Base-by-base conservation (phyloP, 2,113 vertebrate genomes). In the Pavo muticus region DNA sequence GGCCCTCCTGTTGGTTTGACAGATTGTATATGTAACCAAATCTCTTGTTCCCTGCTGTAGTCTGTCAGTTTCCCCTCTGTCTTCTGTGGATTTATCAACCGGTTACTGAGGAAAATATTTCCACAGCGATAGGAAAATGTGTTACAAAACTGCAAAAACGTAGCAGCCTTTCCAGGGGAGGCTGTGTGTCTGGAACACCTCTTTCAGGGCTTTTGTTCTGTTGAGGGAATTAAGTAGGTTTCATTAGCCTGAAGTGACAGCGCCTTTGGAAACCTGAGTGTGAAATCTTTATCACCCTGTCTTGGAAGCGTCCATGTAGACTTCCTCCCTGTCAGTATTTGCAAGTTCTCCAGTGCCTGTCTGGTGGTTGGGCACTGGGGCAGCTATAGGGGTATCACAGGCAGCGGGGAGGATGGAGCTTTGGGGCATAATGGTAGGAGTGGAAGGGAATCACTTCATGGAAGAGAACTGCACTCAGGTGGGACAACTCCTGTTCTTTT, bases 61-160 rank as follows among this genome's bases (percentile, higher is more conserved):
- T 52, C 7, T n/a, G 40, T 60, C 10, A 56, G n/a, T 71, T 80
- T 87, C 8, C 32, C 3, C 12, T 87, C 35, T 52, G 60, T 3
- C 75, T 87, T 85, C 75, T 76, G 27, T 93, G 54, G 30, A n/a
- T 4, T 83, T 85, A 79, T 2, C 50, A 79, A 25, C 35, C 6
- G 3, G 57, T 63, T 95, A 78, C 24, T 0, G 2, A 88, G 29
- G 67, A 81, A 64, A 56, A 5, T 57, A 44, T 56, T 94, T 91
- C 50, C 13, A 61, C 75, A 83, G 72, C 76, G 75, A 76, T 61
- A 90, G 59, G 54, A 82, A 85, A 88, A 83, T 70, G 29, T 65
- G 30, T 73, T 5, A 7, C 59, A 68, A 94, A 95, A 76, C 59
- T 0, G 0, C 68, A 80, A 14, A 79, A 79, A 79, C 15, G 6